Evolutionary conservation across 2,797 vertebrate species (phyloP).

Genomic region (Holocentrus rufus): DNA sequence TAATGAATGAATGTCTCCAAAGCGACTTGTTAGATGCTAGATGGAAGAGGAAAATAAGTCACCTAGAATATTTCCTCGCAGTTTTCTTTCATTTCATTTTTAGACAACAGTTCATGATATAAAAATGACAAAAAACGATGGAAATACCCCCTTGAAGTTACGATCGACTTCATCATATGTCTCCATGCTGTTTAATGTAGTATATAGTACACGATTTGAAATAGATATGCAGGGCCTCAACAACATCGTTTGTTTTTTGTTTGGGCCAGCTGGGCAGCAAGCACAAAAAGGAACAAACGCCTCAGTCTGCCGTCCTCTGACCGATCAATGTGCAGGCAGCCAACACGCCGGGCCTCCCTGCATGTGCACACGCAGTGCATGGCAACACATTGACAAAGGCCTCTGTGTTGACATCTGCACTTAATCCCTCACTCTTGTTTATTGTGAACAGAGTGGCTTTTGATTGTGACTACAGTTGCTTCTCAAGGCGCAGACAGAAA

Average conservation of each 20-base stretch:
- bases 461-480: constrained; percentile 47
- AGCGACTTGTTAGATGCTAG: too few relatives aligned
- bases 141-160: too few relatives aligned
- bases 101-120: too few relatives aligned
- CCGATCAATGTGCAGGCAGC: constrained; percentile 40
- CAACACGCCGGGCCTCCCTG: constrained; percentile 32
- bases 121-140: too few relatives aligned
- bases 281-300: constrained; percentile 45
- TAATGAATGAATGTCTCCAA: too few relatives aligned
- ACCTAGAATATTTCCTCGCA: too few relatives aligned
- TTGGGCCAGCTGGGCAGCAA: constrained; percentile 59
- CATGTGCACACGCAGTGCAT: constrained; percentile 40
- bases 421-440: constrained; percentile 53
- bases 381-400: constrained; percentile 55
- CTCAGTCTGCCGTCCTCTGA: constrained; percentile 50
- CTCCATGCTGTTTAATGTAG: too few relatives aligned
- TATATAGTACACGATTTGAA: neutral
- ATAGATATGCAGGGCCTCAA: constrained; percentile 17
- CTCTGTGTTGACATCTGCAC: constrained; percentile 73
- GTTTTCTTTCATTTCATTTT: too few relatives aligned
- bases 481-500: constrained; percentile 32
- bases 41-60: too few relatives aligned
- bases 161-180: too few relatives aligned
- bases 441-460: constrained; percentile 62
- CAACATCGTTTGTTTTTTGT: constrained; percentile 48